Percentiles rank a stretch among this genome's conserved stretches.
phyloP scores from a whole-genome alignment of 2,888 invertebrate species.

The Pristionchus fissidentatus region DNA sequence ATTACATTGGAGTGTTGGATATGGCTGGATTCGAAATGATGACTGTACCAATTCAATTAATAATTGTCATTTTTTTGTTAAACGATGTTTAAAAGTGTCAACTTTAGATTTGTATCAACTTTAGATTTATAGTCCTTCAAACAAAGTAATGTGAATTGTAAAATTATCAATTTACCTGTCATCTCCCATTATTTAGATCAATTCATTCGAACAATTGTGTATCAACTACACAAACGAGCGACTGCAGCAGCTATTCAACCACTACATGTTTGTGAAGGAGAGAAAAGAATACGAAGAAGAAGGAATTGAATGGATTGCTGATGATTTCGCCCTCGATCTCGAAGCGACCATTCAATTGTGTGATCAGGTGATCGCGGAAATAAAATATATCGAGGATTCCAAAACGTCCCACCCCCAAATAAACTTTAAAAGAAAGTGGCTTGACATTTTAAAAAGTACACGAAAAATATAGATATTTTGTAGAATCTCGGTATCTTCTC shows the following conservation, averaged over 20 bases:
- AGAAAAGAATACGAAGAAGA: constrained; percentile 72
- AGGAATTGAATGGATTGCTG: constrained; percentile 84
- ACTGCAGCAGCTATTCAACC: constrained; percentile 75
- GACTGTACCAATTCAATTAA: constrained; percentile 48
- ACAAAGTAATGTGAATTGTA: not conserved
- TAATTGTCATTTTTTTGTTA: not conserved
- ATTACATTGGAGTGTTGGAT: constrained; percentile 73
- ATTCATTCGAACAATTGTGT: constrained; percentile 75
- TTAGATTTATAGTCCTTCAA: not conserved
- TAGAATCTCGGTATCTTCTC: constrained; percentile 73
- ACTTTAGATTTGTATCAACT: not conserved
- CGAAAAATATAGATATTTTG: constrained; percentile 37
- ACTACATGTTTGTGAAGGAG: constrained; percentile 74
- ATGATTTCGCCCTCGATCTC: constrained; percentile 83
- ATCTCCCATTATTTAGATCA: constrained; percentile 56
- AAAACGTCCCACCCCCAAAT: no score
- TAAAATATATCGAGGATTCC: no score
- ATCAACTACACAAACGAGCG: constrained; percentile 75
- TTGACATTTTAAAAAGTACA: no score
- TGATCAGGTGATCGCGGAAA: constrained; percentile 72
- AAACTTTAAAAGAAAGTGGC: no score
- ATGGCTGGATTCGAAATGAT: constrained; percentile 75
- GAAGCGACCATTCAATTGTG: constrained; percentile 73
- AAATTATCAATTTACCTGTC: not conserved
- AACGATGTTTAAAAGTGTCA: not conserved